Evolutionary conservation across 1,140 invertebrate genomes (phyloP).

Genomic region (Pachyrhynchus sulphureomaculatus): DNA sequence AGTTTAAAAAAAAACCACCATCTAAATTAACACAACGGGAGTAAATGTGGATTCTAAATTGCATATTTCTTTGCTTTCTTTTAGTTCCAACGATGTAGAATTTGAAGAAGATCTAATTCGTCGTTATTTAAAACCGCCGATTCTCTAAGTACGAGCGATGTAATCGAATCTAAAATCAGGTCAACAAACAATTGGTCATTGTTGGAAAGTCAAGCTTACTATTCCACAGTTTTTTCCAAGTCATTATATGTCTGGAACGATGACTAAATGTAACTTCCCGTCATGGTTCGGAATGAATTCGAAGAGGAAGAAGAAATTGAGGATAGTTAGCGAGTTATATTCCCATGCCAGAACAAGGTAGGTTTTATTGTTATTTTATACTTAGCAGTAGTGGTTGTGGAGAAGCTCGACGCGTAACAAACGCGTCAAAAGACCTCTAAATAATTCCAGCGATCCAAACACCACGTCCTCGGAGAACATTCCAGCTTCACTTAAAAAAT

Average conservation of each 20-base stretch:
- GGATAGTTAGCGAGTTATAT: conserved; percentile 81
- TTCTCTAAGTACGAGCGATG: conserved; percentile 82
- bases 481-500: no score
- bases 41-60: no score
- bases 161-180: conserved; percentile 81
- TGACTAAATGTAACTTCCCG: conserved; percentile 81
- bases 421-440: no score
- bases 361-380: no score
- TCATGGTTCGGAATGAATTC: conserved; percentile 96
- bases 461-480: no score
- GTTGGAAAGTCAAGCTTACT: conserved; percentile 90
- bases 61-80: no score
- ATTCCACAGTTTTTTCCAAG: conserved; percentile 90
- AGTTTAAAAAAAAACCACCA: no score
- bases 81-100: no score
- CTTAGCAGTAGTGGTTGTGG: no score
- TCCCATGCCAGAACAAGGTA: conserved; percentile 79
- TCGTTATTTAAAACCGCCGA: conserved; percentile 80
- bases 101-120: conserved; percentile 64
- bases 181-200: conserved; percentile 80
- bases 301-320: conserved; percentile 73
- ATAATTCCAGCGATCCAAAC: no score
- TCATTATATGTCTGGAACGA: conserved; percentile 75
- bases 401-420: no score
- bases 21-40: no score